Evolutionary conservation across 2,113 vertebrate species (phyloP), one percentile per base, ranked within the genome.

Genomic region (Pitta sordida): DNA sequence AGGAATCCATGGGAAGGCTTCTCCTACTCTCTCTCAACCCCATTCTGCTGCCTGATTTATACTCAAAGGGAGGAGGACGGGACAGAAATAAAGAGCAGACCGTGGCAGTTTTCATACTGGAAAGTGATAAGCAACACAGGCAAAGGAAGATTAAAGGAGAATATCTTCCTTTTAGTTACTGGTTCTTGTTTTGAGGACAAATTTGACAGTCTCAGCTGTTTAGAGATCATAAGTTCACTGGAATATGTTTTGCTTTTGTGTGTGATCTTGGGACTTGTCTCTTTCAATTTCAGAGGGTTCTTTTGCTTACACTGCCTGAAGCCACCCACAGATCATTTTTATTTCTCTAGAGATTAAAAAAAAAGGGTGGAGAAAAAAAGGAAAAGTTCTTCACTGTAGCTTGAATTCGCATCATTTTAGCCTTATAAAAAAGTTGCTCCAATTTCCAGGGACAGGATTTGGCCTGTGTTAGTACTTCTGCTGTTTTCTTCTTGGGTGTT

Each of bases 211-310:
- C 77, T 71, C 83, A 94, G 92, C 92, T 62, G 41, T 86, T 93
- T 8, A 15, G 86, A 91, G 93, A 92, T 94, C 94, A 90, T 70
- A 89, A 68, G 86, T 88, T 95, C 88, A 93, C 69, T 87, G 39
- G 84, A 89, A 94, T 62, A 29, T 60, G 59, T 88, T 96, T 94
- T 94, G 68, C 41, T 90, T 95, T 83, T 68, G 56, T 84, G 49
- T 91, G 65, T 95, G 92, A 94, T 96, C 93, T 76, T 90, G 70
- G 46, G 70, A 79, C 67, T 95, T 93, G 65, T 94, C 83, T 89
- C 80, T 93, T 86, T 69, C 86, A 65, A 22, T 95, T 95, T 95
- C 69, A 85, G 77, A 91, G 32, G 64, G 26, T 55, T 94, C 77
- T 92, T 83, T 76, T 89, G 86, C 67, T 58, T 79, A 86, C 44